These are phyloP conservation scores for Diorhabda carinulata DNA, from an alignment of 1,140 invertebrate genomes.

Conservation along the genomic window DNA sequence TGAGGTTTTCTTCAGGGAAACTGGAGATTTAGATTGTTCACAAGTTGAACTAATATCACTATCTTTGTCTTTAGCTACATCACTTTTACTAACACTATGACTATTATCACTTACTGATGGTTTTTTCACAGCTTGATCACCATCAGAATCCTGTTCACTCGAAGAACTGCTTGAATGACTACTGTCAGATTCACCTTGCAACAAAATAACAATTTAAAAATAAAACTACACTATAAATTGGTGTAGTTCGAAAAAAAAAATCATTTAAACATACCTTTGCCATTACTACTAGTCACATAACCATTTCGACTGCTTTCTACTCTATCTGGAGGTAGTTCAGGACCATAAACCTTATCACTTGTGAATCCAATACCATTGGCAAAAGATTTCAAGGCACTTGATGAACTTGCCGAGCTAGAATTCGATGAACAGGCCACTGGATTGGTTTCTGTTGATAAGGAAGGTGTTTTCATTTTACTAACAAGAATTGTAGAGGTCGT, in stretches of 20 bases:
- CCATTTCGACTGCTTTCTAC: slow-evolving; percentile 21
- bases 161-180: not conserved
- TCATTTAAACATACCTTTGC: not conserved
- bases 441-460: not conserved
- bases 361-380: slow-evolving; percentile 35
- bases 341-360: slow-evolving; percentile 43
- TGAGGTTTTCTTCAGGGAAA: not conserved
- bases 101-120: not conserved
- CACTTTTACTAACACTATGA: not conserved
- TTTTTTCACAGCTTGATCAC: not conserved
- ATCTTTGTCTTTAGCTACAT: slow-evolving; percentile 4
- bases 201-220: no score
- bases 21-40: not conserved
- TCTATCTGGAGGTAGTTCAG: slow-evolving; percentile 37
- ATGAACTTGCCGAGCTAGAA: slow-evolving; percentile 15
- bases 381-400: slow-evolving; percentile 17
- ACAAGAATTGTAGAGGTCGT: slow-evolving; percentile 38
- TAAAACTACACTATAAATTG: no score
- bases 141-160: slow-evolving; percentile 14
- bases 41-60: slow-evolving; percentile 13
- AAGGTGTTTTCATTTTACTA: slow-evolving; percentile 33
- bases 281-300: slow-evolving; percentile 18
- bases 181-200: not conserved
- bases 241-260: no score
- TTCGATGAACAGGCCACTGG: slow-evolving; percentile 4